Conservation (phyloP, 2,113 vertebrate species). For the Prunella fulvescens region DNA sequence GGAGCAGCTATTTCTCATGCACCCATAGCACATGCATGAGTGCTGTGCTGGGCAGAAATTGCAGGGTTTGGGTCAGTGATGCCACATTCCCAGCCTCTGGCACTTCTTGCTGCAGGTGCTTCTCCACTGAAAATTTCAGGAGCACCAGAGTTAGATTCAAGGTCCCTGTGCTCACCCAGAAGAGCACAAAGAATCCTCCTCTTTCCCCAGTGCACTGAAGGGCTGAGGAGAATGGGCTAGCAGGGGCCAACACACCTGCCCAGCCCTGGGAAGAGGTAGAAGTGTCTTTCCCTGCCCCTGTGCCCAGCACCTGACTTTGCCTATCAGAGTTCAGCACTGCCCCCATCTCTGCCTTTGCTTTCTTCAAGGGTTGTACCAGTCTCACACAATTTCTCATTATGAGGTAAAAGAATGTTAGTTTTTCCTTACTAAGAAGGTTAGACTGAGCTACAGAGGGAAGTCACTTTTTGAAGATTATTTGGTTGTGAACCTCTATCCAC, state of each 20-base stretch:
- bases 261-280: background rate
- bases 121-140: background rate
- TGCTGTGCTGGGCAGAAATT: background rate
- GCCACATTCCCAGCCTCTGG: background rate
- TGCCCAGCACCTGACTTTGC: background rate
- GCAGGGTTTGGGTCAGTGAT: background rate
- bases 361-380: background rate
- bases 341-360: background rate
- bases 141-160: background rate
- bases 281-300: background rate
- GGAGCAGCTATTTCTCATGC: background rate
- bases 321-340: background rate
- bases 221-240: rapidly evolving
- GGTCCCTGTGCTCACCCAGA: background rate
- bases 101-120: background rate
- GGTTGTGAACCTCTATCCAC: background rate
- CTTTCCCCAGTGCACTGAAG: background rate
- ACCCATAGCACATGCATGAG: background rate
- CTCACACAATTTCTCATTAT: background rate
- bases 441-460: background rate
- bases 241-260: background rate
- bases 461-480: background rate
- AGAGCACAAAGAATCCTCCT: background rate
- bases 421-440: background rate
- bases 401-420: background rate